Evolutionary conservation across 2,113 vertebrate species (phyloP).

Genomic region (Panthera uncia): DNA sequence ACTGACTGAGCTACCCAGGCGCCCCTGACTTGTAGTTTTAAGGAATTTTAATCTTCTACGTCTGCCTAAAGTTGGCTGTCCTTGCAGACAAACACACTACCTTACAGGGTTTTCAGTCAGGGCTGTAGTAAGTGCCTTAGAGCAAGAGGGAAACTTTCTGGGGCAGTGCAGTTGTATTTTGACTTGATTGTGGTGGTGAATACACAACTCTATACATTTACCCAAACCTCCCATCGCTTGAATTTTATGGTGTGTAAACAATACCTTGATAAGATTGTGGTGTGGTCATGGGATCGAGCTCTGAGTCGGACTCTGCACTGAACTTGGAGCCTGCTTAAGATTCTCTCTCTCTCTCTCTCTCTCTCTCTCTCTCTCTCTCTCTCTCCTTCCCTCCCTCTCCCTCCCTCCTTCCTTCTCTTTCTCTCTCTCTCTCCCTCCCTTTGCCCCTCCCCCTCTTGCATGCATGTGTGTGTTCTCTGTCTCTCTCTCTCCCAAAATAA

Average conservation of each 20-base stretch:
- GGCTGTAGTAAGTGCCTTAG: accelerated
- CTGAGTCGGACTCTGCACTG: too few relatives aligned
- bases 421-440: too few relatives aligned
- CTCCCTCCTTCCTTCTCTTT: too few relatives aligned
- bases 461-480: too few relatives aligned
- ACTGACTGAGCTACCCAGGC: too few relatives aligned
- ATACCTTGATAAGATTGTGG: not conserved
- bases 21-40: too few relatives aligned
- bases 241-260: not conserved
- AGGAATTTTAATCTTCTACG: not conserved
- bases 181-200: not conserved
- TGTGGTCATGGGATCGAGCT: not conserved
- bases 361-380: too few relatives aligned
- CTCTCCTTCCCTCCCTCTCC: accelerated
- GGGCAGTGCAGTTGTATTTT: not conserved
- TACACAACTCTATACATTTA: not conserved
- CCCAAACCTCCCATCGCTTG: not conserved
- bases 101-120: not conserved
- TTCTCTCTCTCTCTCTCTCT: too few relatives aligned
- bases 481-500: too few relatives aligned
- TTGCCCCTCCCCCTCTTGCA: too few relatives aligned
- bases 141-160: not conserved
- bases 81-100: not conserved
- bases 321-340: too few relatives aligned
- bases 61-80: not conserved